Base-by-base conservation (phyloP, 2,888 invertebrate genomes). In the Lepidochrysops patricia region DNA sequence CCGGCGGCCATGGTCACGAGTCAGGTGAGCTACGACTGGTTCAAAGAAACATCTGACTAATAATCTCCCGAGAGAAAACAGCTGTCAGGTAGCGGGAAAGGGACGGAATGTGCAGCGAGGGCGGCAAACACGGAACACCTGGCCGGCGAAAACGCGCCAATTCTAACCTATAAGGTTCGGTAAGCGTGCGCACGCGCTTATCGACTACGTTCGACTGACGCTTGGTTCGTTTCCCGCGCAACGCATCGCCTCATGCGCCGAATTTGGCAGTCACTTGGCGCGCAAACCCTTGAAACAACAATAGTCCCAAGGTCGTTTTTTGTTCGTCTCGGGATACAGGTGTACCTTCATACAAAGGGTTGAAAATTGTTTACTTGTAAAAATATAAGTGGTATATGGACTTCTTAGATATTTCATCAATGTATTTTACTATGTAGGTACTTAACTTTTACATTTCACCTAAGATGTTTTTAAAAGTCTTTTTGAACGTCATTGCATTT, bases 31-130 rank as follows among this genome's bases (percentile, higher is more conserved):
- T 69, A 64, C 72, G 82, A 85, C 82, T 83, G 83, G 85, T 83
- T 82, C 77, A 79, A 80, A 84, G 82, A 81, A 87, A 89, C 89
- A 89, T 89, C 89, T 89, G 89, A 88, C 87, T 88, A 87, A 74
- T 75, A 72, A 87, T 88, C 88, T 87, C 80, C 76, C 76, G 85
- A 80, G 85, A 84, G 84, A 86, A 86, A 88, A 89, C 89, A 89
- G 89, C 89, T 89, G 89, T 78, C 84, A 82, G 83, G 84, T 83
- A 82, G 74, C 59, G 76, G 71, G 76, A 66, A 73, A 66, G 80
- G 79, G 79, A 82, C 69, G 65, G 64, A 60, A 54, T 52, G 75
- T 62, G 84, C 73, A 84, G 79, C 75, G 80, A 76, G 80, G 75
- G 72, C 69, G 79, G 64, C 60, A 69, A 75, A 74, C 74, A 35